Conservation (phyloP, 2,113 vertebrate species). For the Scomber colias region DNA sequence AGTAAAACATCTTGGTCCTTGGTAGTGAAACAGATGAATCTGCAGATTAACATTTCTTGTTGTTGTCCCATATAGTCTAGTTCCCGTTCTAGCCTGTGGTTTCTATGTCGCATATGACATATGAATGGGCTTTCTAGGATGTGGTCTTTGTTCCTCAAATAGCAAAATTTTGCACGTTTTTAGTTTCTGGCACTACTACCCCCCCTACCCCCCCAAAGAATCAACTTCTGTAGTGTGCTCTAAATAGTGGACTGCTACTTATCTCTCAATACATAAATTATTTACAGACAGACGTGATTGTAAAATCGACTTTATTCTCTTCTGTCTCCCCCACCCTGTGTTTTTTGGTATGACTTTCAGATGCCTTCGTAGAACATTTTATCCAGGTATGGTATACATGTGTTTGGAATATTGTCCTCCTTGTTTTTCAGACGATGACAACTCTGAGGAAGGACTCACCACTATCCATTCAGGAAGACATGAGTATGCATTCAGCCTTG, state of each 20-base stretch:
- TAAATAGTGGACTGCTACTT: conserved; percentile 40
- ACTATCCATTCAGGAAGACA: conserved; percentile 98
- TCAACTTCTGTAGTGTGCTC: conserved; percentile 30
- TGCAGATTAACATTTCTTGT: background rate
- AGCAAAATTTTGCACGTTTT: conserved; percentile 13
- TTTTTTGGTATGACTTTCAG: conserved; percentile 80
- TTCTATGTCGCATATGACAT: background rate
- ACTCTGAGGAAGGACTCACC: conserved; percentile 97
- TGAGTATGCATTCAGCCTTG: conserved; percentile 99
- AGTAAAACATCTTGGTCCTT: background rate
- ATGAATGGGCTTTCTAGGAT: background rate
- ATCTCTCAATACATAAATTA: conserved; percentile 58
- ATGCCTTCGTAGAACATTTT: conserved; percentile 81
- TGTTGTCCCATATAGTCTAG: background rate
- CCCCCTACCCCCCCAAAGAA: background rate
- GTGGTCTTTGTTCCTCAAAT: conserved; percentile 31
- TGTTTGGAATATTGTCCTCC: conserved; percentile 87
- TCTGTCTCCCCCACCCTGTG: conserved; percentile 79
- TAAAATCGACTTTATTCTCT: conserved; percentile 77
- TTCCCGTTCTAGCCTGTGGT: background rate
- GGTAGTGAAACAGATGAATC: background rate
- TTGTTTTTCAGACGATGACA: conserved; percentile 94
- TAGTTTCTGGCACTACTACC: conserved; percentile 10
- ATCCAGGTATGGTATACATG: conserved; percentile 86
- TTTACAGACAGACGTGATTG: conserved; percentile 61